A percentile compares a stretch with the other conserved stretches of the same genome.
phyloP scores from a whole-genome alignment of 2,888 invertebrate species.

The Eupithecia subfuscata region DNA sequence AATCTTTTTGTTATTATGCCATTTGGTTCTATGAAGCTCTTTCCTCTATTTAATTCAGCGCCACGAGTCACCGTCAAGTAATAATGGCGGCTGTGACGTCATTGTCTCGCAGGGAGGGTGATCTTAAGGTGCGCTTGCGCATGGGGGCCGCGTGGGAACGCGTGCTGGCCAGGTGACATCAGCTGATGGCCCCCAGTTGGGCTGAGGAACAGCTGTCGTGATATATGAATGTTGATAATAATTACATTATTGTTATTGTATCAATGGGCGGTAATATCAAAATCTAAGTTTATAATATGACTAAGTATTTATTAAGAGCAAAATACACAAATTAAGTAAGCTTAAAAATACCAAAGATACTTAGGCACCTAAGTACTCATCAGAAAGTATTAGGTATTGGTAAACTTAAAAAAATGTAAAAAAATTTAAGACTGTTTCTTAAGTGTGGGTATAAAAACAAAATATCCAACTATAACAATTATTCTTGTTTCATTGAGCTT shows the following conservation, averaged over 20 bases:
- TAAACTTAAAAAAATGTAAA: neutral
- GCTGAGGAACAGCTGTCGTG: conserved; percentile 63
- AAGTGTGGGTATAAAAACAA: neutral
- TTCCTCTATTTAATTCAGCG: conserved; percentile 43
- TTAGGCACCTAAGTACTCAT: too few relatives aligned
- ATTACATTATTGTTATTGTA: conserved; percentile 17
- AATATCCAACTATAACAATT: neutral
- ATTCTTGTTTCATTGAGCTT: neutral
- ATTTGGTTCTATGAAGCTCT: neutral
- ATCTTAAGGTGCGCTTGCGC: conserved; percentile 56
- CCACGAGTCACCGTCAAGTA: conserved; percentile 63
- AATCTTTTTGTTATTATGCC: conserved; percentile 10
- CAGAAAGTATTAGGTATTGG: too few relatives aligned
- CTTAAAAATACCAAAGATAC: neutral
- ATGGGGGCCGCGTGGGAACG: conserved; percentile 78
- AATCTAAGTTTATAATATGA: neutral
- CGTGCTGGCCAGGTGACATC: conserved; percentile 75
- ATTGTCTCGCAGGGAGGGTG: conserved; percentile 51
- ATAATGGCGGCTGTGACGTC: conserved; percentile 60
- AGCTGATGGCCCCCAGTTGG: conserved; percentile 49
- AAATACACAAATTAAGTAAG: neutral
- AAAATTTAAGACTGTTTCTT: too few relatives aligned
- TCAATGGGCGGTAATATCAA: neutral
- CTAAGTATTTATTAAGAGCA: neutral
- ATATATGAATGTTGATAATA: conserved; percentile 14